Evolutionary conservation across 2,113 vertebrate genomes (phyloP), one percentile per base, ranked within the genome.

Genomic region (Corvus hawaiiensis): DNA sequence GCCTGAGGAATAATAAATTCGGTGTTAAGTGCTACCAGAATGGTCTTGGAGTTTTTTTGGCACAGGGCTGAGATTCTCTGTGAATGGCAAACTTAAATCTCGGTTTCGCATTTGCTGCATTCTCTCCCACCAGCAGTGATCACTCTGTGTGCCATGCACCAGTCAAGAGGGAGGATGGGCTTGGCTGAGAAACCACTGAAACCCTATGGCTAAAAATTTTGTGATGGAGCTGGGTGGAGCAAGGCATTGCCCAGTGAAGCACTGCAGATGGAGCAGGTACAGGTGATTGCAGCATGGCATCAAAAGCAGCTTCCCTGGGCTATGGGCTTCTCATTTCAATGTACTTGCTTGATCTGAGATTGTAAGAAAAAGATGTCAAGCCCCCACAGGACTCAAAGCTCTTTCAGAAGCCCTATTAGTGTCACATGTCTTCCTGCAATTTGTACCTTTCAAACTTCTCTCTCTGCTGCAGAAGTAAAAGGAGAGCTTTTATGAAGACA

Each of bases 271-370:
- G 28, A 88, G 7, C 55, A 56, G n/a, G 46, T 49, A 41, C 11
- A 17, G 54, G 10, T 37, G 37, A 54, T n/a, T 0, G 0, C n/a
- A 90, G 19, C 4, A 18, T 2, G 13, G 9, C 26, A 17, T 33
- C 39, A 51, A 51, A 61, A 20, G 37, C 63, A 83, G 14, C 6
- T 76, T 84, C 49, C 43, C 33, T 67, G 67, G 46, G 55, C 9
- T 33, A 30, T 15, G 33, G 14, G 33, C 24, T 77, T 56, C 72
- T 75, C 8, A 5, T 84, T 92, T 88, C 61, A 63, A 30, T 59
- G 64, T 33, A 62, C 17, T 81, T 83, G 8, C 28, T 76, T 66
- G n/a, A 19, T 30, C 37, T 35, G 48, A 75, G 32, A 27, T 33
- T 27, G 51, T 33, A 63, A 54, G 16, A 48, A 54, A 66, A 74